These are phyloP conservation scores for Anhinga anhinga DNA, from an alignment of 2,113 vertebrate species.

Conservation along the genomic window DNA sequence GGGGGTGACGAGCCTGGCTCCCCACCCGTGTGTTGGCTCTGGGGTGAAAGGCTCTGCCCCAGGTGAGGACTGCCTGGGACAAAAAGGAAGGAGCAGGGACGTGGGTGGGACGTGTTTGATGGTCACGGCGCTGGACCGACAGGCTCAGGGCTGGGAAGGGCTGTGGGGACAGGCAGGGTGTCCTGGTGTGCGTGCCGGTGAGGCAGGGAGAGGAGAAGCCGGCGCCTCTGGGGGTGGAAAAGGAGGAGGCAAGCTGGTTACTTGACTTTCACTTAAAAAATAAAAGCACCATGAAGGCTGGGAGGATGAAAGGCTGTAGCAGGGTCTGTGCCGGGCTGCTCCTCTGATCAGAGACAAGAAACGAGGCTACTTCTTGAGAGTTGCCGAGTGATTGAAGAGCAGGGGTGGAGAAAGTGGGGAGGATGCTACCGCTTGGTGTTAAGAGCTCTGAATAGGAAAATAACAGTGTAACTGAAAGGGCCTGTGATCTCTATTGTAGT, in stretches of 20 bases:
- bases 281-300: background rate
- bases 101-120: background rate
- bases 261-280: constrained; percentile 11
- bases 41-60: background rate
- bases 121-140: rapidly evolving
- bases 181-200: background rate
- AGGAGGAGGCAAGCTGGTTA: background rate
- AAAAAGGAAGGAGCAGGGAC: background rate
- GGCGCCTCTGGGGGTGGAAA: background rate
- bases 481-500: constrained; percentile 8
- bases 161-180: background rate
- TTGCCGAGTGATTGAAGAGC: background rate
- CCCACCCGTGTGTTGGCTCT: background rate
- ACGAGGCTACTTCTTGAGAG: background rate
- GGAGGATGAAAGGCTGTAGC: constrained; percentile 22
- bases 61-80: background rate
- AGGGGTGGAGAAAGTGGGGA: background rate
- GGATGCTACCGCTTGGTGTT: constrained; percentile 1
- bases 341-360: constrained; percentile 33
- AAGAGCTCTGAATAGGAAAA: constrained; percentile 44
- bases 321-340: background rate
- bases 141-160: background rate
- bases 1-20: rapidly evolving
- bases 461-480: background rate
- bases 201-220: background rate